These are phyloP conservation scores for Cynopterus brachyotis DNA, from an alignment of 2,113 vertebrate species.

Conservation along the genomic window DNA sequence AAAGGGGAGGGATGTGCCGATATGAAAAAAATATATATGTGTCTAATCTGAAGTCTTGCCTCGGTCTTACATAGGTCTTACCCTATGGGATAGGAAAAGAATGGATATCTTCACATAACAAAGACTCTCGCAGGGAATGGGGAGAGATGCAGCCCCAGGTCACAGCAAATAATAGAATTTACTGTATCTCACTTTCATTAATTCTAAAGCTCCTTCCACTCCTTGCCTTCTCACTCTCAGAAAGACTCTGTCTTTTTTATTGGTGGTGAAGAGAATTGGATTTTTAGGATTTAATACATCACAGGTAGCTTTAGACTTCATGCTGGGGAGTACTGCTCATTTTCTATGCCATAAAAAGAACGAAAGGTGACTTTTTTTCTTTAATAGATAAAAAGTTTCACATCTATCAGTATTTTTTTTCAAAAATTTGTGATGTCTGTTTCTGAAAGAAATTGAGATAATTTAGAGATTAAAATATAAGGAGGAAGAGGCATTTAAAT, in stretches of 20 bases:
- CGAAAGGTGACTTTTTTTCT: not conserved
- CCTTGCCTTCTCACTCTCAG: not conserved
- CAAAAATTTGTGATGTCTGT: not conserved
- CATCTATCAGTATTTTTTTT: not conserved
- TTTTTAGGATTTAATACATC: not conserved
- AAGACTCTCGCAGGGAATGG: not conserved
- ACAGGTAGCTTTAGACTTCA: not conserved
- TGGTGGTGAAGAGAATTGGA: not conserved
- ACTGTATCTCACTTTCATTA: not conserved
- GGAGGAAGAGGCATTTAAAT: not conserved
- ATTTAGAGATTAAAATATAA: not conserved
- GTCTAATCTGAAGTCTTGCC: not conserved
- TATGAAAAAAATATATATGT: not conserved
- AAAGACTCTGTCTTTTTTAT: not conserved
- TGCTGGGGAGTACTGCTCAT: not conserved
- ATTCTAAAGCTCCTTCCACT: not conserved
- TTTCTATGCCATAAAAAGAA: not conserved
- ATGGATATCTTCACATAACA: not conserved
- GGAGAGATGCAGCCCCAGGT: not conserved
- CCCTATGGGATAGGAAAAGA: not conserved
- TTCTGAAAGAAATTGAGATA: slow-evolving; percentile 12
- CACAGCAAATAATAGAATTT: not conserved
- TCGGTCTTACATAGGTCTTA: not conserved
- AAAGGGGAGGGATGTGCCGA: not conserved
- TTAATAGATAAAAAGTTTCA: not conserved